A percentile compares a stretch with the other conserved stretches of the same genome.
Evolutionary conservation across 35 echinoderm and acorn worm species (phyloP).

Genomic region (Apostichopus californicus): DNA sequence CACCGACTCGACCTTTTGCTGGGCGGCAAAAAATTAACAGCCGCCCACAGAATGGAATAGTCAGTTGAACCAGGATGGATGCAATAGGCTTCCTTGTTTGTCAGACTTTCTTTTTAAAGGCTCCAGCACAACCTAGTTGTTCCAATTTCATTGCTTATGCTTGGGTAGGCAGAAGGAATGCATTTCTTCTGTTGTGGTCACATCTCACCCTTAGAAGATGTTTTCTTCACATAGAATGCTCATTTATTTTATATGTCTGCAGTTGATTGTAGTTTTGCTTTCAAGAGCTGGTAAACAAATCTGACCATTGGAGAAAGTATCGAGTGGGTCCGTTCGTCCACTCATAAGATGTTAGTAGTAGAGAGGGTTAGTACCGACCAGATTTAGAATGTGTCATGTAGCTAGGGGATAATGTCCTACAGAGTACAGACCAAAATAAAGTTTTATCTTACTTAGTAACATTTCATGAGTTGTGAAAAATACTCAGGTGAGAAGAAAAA

Average conservation of each 20-base stretch:
- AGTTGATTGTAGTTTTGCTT: neutral
- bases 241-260: conserved; percentile 5
- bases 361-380: no score
- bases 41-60: no score
- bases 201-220: neutral
- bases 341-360: neutral
- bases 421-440: no score
- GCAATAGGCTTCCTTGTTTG: conserved; percentile 37
- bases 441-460: no score
- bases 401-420: no score
- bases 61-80: neutral
- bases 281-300: neutral
- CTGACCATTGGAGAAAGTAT: neutral
- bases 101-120: neutral
- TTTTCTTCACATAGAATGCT: neutral
- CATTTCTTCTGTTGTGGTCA: neutral
- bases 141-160: neutral
- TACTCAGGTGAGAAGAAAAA: no score
- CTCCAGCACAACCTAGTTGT: neutral
- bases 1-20: no score
- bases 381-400: no score
- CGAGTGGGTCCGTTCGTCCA: neutral
- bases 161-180: conserved; percentile 22
- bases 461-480: no score
- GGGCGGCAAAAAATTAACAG: no score